These are phyloP conservation scores for Sebastes hopkinsi DNA, from an alignment of 2,797 vertebrate genomes.

Conservation along the genomic window DNA sequence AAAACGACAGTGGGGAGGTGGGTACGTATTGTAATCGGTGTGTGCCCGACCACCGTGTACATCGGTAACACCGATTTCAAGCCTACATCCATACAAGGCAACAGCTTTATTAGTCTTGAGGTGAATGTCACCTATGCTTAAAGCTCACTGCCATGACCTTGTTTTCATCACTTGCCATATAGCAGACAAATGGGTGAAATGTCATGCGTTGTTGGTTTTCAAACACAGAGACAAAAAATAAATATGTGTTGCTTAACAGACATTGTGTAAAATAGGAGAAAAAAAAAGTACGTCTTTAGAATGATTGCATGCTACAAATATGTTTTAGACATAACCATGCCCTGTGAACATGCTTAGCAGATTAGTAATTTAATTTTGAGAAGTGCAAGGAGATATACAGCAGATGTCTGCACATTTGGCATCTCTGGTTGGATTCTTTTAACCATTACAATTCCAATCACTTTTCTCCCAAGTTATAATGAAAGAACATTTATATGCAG, in stretches of 20 bases:
- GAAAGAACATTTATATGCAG: neutral
- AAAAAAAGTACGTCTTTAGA: neutral
- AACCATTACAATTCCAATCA: neutral
- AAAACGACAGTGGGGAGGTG: too few species aligned
- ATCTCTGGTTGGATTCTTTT: neutral
- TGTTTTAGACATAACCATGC: neutral
- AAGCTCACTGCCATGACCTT: neutral
- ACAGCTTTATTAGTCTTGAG: slow-evolving; percentile 4
- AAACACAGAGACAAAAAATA: neutral
- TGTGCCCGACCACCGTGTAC: neutral
- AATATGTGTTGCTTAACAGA: neutral
- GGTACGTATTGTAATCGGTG: too few species aligned
- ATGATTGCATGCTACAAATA: neutral
- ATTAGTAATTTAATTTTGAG: neutral
- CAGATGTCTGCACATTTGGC: neutral
- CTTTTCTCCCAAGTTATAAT: neutral
- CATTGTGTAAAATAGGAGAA: neutral
- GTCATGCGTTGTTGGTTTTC: neutral
- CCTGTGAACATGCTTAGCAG: neutral
- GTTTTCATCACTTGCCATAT: neutral
- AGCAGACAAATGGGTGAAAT: neutral
- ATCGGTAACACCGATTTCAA: neutral
- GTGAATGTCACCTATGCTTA: slow-evolving; percentile 1
- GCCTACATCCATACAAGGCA: neutral
- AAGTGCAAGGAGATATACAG: neutral